Evolutionary conservation across 2,797 vertebrate genomes (phyloP).

Genomic region (Acrossocheilus wenchowensis): DNA sequence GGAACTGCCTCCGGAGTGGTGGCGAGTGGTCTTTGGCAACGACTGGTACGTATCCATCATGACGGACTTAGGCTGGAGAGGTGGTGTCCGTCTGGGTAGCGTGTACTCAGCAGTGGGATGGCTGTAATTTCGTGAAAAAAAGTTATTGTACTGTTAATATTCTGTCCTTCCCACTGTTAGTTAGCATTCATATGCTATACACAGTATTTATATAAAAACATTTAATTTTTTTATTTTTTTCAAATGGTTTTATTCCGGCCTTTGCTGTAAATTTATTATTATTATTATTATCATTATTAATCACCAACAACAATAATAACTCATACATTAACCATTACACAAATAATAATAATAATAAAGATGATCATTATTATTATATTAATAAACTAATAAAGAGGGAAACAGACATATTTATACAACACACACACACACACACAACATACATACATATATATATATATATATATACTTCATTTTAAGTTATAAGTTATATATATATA

Average conservation of each 20-base stretch:
- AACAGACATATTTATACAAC: no score
- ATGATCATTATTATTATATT: not conserved
- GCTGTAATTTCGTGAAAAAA: slow-evolving; percentile 57
- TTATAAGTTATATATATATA: no score
- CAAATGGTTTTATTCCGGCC: not conserved
- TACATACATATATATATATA: no score
- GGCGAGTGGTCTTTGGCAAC: slow-evolving; percentile 88
- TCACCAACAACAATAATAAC: not conserved
- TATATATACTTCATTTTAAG: no score
- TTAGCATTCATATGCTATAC: not conserved
- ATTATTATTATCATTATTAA: not conserved
- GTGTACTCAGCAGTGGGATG: slow-evolving; percentile 80
- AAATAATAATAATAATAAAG: no score
- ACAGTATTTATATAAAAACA: not conserved
- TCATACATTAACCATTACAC: not conserved
- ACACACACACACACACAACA: no score
- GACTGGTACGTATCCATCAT: slow-evolving; percentile 85
- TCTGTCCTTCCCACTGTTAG: not conserved
- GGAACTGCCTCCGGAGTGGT: slow-evolving; percentile 82
- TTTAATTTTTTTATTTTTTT: not conserved
- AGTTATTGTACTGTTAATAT: not conserved
- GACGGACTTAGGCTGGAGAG: slow-evolving; percentile 82
- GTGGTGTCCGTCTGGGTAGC: slow-evolving; percentile 85
- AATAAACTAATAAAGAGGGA: not conserved
- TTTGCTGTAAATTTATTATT: not conserved